Percentiles rank a stretch among this genome's conserved stretches.
These are phyloP conservation scores for Spatulosminthurus flaviceps DNA, from an alignment of 2,888 invertebrate species.

Conservation along the genomic window DNA sequence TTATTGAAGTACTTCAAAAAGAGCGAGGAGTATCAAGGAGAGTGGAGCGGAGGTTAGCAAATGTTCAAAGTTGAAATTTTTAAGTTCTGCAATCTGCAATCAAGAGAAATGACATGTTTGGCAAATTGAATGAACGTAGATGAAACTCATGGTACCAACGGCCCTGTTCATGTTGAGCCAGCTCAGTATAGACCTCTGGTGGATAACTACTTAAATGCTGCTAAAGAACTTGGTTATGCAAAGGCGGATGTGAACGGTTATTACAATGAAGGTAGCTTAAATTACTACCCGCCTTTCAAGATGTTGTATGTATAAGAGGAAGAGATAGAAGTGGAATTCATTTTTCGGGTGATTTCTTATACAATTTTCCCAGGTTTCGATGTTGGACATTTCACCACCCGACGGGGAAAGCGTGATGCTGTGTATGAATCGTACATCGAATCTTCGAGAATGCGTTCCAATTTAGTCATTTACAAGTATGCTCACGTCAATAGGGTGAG, in stretches of 20 bases:
- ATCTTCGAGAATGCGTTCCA: conserved; percentile 52
- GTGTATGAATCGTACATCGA: conserved; percentile 54
- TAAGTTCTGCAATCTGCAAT: too few relatives aligned
- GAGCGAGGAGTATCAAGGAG: conserved; percentile 46
- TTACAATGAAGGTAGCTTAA: conserved; percentile 65
- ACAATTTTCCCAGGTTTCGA: conserved; percentile 31
- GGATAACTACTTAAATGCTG: conserved; percentile 71
- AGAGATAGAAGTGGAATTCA: too few relatives aligned
- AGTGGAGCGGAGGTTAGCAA: conserved; percentile 24
- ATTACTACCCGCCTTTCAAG: too few relatives aligned
- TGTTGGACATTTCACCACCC: conserved; percentile 1
- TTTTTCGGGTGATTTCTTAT: too few relatives aligned
- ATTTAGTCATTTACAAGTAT: conserved; percentile 58
- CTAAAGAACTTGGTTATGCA: conserved; percentile 71
- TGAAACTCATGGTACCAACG: conserved; percentile 53
- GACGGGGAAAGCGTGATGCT: conserved; percentile 46
- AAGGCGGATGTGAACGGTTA: conserved; percentile 68
- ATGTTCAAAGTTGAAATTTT: neutral
- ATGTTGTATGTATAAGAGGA: too few relatives aligned
- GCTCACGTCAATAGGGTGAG: conserved; percentile 57
- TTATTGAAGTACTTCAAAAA: conserved; percentile 46
- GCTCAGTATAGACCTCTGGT: conserved; percentile 71
- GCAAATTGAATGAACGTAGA: conserved; percentile 19
- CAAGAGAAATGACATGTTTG: neutral
- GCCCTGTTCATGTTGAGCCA: conserved; percentile 65